Evolutionary conservation across 2,888 invertebrate genomes (phyloP).

Genomic region (Nymphalis c-album): DNA sequence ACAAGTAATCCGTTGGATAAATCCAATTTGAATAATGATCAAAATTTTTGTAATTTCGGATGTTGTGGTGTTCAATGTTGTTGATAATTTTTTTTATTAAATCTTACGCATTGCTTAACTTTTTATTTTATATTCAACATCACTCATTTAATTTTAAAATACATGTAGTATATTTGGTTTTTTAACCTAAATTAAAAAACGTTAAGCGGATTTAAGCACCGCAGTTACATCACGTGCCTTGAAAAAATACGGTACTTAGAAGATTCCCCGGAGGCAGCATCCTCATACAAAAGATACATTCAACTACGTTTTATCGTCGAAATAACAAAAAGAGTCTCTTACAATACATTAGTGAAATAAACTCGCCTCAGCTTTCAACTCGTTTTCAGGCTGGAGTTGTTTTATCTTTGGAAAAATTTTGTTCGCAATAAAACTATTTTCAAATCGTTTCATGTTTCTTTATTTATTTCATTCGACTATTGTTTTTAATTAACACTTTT

Average conservation of each 20-base stretch:
- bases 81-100: too few species aligned
- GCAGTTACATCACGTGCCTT: not conserved
- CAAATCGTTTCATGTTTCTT: not conserved
- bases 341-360: conserved; percentile 22
- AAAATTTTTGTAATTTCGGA: too few species aligned
- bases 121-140: too few species aligned
- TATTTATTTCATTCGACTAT: not conserved
- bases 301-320: conserved; percentile 19
- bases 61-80: too few species aligned
- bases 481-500: not conserved
- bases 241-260: conserved; percentile 5
- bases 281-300: conserved; percentile 17
- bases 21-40: too few species aligned
- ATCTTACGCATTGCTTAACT: too few species aligned
- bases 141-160: too few species aligned
- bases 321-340: conserved; percentile 16
- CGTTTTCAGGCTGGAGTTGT: not conserved
- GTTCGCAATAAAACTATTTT: conserved; percentile 7
- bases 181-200: too few species aligned
- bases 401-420: conserved; percentile 5
- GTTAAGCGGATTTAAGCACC: not conserved
- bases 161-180: too few species aligned
- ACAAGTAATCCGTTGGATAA: too few species aligned
- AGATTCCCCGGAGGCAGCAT: conserved; percentile 8
- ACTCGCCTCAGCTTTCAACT: conserved; percentile 11